Evolutionary conservation across 1,140 invertebrate genomes (phyloP), one percentile per base, ranked within the genome.

Genomic region (Phymastichus coffea): DNA sequence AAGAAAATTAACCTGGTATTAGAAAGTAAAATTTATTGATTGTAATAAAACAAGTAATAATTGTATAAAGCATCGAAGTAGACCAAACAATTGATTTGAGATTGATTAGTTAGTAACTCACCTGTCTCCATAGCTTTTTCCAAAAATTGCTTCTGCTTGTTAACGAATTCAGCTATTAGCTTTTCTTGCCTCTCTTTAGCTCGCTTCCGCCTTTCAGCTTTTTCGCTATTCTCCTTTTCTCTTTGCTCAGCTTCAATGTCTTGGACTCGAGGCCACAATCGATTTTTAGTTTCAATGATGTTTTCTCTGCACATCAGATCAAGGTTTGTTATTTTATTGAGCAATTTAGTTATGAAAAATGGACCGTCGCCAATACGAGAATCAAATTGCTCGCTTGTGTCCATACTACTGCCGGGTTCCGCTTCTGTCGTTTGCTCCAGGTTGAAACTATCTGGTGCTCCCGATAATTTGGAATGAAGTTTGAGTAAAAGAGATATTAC

Each of bases 141-240:
- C 88, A 97, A 90, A 75, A 97, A 97, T 70, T 92, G 88, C 69
- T 92, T 91, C 77, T 97, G 95, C 61, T 91, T 88, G 15, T 88
- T 88, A 1, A 92, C 92, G 83, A 97, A 97, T 68, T 97, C 92
- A 30, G 88, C 88, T 90, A 98, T 95, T 46, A 98, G 75, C 72
- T 93, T 92, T 68, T 92, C 86, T 72, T 97, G 94, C 14, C 94
- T 84, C 70, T 97, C 94, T 60, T 89, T 89, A 0, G 94, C 94
- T 63, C 88, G 85, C 54, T 88, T 84, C 37, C 92, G 84, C 47
- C 93, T 87, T 70, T 92, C 91, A 65, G 92, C 91, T 57, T 88
- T 85, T 69, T 93, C 90, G 25, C 83, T 83, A 41, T 86, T 84
- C 70, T 93, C 90, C 26, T 84, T 81, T 15, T 87, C 86, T 43